Conservation (phyloP, 2,113 vertebrate genomes). For the Eulemur macaco region DNA sequence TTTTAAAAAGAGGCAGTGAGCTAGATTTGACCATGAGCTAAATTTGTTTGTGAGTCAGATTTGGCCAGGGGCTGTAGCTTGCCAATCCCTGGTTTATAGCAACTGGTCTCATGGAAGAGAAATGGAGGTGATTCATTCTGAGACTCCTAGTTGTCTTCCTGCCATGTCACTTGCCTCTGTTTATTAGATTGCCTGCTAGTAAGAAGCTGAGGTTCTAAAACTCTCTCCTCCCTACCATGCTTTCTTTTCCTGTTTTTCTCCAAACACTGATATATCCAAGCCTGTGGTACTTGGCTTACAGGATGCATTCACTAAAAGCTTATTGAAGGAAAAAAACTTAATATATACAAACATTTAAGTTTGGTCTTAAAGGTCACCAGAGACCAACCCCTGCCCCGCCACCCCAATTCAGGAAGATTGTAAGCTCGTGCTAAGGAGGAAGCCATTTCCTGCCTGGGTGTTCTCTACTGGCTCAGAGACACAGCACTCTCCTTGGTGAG, state of each 20-base stretch:
- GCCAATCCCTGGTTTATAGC: background rate
- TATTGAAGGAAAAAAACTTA: background rate
- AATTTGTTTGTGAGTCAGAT: background rate
- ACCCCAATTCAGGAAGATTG: background rate
- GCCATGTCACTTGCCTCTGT: background rate
- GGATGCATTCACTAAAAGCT: background rate
- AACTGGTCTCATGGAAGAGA: background rate
- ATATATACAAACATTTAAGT: background rate
- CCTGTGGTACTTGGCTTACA: background rate
- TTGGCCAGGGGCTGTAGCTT: background rate
- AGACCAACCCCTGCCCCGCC: background rate
- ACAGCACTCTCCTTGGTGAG: background rate
- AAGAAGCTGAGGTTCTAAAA: slow-evolving; percentile 17
- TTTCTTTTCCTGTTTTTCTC: background rate
- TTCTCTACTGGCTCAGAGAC: background rate
- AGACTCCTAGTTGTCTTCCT: background rate
- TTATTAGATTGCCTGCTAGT: background rate
- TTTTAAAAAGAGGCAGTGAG: background rate
- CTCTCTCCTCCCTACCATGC: background rate
- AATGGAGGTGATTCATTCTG: background rate
- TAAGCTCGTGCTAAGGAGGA: background rate
- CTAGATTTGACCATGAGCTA: background rate
- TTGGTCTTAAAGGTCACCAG: background rate
- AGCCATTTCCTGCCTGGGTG: background rate
- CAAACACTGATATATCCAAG: background rate